These are phyloP conservation scores for Rhabdornis inornatus DNA, from an alignment of 2,113 vertebrate species.

Conservation along the genomic window DNA sequence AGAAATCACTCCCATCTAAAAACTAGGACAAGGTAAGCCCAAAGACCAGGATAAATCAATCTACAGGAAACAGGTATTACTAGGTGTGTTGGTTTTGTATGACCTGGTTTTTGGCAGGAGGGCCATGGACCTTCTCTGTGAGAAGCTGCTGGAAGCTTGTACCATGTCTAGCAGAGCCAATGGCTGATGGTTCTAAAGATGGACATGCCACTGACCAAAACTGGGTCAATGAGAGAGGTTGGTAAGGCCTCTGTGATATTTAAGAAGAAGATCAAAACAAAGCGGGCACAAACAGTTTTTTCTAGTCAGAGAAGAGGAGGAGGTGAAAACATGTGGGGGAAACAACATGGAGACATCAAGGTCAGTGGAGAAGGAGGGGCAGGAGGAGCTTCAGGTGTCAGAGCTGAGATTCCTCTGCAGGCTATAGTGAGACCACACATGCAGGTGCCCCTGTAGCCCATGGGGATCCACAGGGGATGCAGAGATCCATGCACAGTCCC, in stretches of 20 bases:
- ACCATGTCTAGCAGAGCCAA: background rate
- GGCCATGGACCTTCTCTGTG: background rate
- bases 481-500: background rate
- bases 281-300: background rate
- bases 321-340: too few species aligned
- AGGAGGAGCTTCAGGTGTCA: background rate
- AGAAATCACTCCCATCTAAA: background rate
- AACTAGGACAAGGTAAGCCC: background rate
- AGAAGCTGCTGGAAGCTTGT: background rate
- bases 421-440: rapidly evolving
- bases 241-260: background rate
- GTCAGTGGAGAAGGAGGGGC: background rate
- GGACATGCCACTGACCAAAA: background rate
- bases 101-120: background rate
- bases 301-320: background rate
- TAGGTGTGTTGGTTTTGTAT: background rate
- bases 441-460: too few species aligned
- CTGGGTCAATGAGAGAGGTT: background rate
- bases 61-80: background rate
- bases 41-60: background rate
- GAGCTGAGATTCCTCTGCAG: background rate
- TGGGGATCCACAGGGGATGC: background rate
- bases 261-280: background rate
- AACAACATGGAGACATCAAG: background rate
- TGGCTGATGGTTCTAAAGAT: too few species aligned